Base-by-base conservation (phyloP, 2,113 vertebrate species). In the Atlantisia rogersi region DNA sequence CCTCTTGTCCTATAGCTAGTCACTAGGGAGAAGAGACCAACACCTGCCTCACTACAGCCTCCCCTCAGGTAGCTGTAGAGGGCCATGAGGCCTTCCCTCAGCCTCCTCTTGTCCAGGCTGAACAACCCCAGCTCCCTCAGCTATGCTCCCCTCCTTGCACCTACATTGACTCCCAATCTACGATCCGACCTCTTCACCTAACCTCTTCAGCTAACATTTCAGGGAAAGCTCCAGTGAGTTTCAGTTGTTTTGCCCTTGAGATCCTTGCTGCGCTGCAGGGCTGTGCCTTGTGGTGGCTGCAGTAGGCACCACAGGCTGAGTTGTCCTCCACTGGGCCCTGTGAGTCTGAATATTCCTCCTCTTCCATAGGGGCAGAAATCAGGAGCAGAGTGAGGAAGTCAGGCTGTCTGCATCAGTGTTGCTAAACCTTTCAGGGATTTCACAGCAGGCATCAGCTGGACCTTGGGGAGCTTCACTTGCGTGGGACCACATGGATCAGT, bases 231-330 rank as follows among this genome's bases (percentile, higher is more conserved):
- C 3, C 11, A 29, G 35, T 64, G 22, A 77, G 67, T 29, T 63
- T 32, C 14, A 29, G 7, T 19, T 78, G 8, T 20, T 82, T 69
- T 56, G n/a, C 37, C 16, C 35, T 77, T 62, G 28, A 12, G 20
- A 42, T 59, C 55, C 11, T 77, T 94, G 32, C 39, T 52, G 42
- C 0, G 0, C 28, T 1, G 1, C 15, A 52, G n/a, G 21, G 18
- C 16, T 12, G 37, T 82, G 32, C 40, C 91, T 82, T 76, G 40
- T 26, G 32, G 5, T 26, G 25, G 37, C 50, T 6, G 0, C 46
- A 64, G 53, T 17, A 37, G 28, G 31, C 37, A 37, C 31, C 0
- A 0, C 8, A 76, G 44, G 28, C 31, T 93, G 53, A 37, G 14
- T 29, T 84, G 50, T 70, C 39, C 26, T 83, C 28, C 32, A 11